phyloP scores from a whole-genome alignment of 2,797 vertebrate genomes.

The Garrulus glandarius region DNA sequence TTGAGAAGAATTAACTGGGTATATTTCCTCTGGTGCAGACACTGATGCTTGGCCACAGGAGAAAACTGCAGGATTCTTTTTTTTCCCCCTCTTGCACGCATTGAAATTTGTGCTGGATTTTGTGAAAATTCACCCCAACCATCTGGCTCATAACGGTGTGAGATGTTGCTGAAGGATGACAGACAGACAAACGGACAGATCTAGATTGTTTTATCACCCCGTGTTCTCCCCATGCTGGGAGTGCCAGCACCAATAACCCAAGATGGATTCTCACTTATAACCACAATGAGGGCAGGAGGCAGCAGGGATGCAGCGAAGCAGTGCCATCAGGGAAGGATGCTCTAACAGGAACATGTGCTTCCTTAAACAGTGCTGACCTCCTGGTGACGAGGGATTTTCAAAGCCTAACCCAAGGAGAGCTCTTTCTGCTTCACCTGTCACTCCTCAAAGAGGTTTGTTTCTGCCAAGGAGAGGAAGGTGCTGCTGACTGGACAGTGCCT shows the following conservation, averaged over 20 bases:
- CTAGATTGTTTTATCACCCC: neutral
- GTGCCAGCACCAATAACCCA: neutral
- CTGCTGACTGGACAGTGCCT: neutral
- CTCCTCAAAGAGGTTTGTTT: neutral
- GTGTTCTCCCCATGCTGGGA: neutral
- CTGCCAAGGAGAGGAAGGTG: neutral
- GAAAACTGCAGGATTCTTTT: neutral
- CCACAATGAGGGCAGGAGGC: neutral
- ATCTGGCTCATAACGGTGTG: neutral
- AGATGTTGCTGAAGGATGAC: neutral
- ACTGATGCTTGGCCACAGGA: slow-evolving; percentile 18
- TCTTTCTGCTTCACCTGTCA: neutral
- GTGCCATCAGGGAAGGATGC: neutral
- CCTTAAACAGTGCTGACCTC: neutral
- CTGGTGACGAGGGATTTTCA: neutral
- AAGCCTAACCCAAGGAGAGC: neutral
- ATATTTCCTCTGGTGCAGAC: slow-evolving; percentile 2
- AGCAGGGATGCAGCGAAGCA: neutral
- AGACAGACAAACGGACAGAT: slow-evolving; percentile 11
- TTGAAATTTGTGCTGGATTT: neutral
- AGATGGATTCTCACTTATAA: neutral
- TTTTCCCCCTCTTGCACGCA: rapidly evolving
- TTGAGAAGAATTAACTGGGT: slow-evolving; percentile 19
- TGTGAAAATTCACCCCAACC: neutral
- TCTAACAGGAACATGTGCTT: neutral